phyloP scores from a whole-genome alignment of 2,113 vertebrate species.

The Reinhardtius hippoglossoides region DNA sequence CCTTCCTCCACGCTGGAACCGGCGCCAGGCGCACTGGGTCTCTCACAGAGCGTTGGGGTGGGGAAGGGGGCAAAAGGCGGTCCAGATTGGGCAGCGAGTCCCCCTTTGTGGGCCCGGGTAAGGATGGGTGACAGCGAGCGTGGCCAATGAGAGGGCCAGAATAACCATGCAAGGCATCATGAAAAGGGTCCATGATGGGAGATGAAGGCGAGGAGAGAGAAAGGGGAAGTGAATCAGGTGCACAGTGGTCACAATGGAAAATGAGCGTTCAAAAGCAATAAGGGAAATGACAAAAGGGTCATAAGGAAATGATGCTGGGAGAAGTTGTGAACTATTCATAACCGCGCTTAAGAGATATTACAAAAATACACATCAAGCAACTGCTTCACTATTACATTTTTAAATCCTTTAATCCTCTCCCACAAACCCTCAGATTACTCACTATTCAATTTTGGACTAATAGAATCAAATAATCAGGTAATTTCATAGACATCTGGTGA shows the following conservation, averaged over 20 bases:
- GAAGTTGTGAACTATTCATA: constrained; percentile 13
- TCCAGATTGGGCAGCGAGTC: constrained; percentile 88
- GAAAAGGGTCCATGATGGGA: constrained; percentile 51
- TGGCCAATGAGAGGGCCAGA: constrained; percentile 32
- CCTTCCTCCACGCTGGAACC: constrained; percentile 96
- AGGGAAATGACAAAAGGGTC: constrained; percentile 34
- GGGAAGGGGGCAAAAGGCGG: constrained; percentile 81
- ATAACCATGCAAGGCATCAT: constrained; percentile 52
- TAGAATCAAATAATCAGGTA: background rate
- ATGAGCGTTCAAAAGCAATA: constrained; percentile 19
- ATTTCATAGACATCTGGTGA: background rate
- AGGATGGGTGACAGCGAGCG: constrained; percentile 51
- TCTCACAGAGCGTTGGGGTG: constrained; percentile 79
- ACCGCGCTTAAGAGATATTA: background rate
- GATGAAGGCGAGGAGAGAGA: constrained; percentile 64
- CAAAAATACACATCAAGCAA: constrained; percentile 8
- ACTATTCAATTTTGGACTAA: background rate
- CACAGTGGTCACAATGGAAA: constrained; percentile 18
- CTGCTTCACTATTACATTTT: background rate
- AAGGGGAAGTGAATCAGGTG: constrained; percentile 62
- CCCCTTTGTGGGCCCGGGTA: constrained; percentile 81
- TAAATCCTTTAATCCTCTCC: background rate
- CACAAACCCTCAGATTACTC: background rate
- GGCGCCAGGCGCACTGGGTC: constrained; percentile 85
- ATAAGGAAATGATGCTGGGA: constrained; percentile 16